phyloP scores from a whole-genome alignment of 2,888 invertebrate genomes.

The Biston betularia region DNA sequence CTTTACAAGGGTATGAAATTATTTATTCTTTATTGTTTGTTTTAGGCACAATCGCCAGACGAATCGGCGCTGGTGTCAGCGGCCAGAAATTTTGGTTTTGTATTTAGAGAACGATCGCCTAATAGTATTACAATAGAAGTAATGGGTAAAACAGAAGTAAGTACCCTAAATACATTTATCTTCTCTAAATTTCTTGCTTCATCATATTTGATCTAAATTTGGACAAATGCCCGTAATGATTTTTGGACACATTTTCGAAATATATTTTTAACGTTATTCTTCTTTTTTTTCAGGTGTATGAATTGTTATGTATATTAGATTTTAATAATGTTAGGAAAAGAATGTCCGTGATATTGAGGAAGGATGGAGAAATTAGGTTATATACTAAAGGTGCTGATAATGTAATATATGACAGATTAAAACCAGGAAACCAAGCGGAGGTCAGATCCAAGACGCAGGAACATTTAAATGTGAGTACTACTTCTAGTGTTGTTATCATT shows the following conservation, averaged over 20 bases:
- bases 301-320: constrained; percentile 98
- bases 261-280: constrained; percentile 7
- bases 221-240: neutral
- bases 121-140: constrained; percentile 97
- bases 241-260: neutral
- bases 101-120: constrained; percentile 96
- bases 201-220: neutral
- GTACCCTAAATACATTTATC: constrained; percentile 3
- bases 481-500: neutral
- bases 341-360: constrained; percentile 98
- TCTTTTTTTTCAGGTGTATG: constrained; percentile 91
- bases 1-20: neutral
- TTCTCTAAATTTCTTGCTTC: neutral
- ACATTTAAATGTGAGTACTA: constrained; percentile 94
- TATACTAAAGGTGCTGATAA: constrained; percentile 99
- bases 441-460: constrained; percentile 94
- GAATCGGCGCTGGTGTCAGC: constrained; percentile 99
- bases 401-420: constrained; percentile 97
- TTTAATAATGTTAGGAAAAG: constrained; percentile 99
- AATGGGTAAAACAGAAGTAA: constrained; percentile 91
- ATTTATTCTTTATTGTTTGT: constrained; percentile 39
- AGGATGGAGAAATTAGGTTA: constrained; percentile 93
- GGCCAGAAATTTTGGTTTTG: constrained; percentile 99
- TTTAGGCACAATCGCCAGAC: constrained; percentile 98
- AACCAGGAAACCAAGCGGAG: constrained; percentile 88